These are phyloP conservation scores for Lasioglossum zephyrum DNA, from an alignment of 2,888 invertebrate genomes.

Conservation along the genomic window DNA sequence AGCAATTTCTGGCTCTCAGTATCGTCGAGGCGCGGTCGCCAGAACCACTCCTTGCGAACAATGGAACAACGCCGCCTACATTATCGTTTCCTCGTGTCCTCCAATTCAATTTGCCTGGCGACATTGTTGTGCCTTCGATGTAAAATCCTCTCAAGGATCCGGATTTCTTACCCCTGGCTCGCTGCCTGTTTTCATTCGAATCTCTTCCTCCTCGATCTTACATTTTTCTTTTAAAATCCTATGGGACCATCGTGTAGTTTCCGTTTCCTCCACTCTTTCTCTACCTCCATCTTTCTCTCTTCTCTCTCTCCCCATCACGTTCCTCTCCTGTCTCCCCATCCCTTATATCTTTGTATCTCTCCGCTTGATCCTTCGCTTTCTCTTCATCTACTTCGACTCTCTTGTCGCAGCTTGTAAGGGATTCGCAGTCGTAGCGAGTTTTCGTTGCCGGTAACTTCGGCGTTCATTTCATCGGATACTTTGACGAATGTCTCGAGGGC, in stretches of 20 bases:
- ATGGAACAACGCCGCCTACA: constrained; percentile 39
- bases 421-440: constrained; percentile 5
- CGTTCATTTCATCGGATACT: constrained; percentile 23
- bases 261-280: background rate
- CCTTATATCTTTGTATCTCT: background rate
- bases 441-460: constrained; percentile 13
- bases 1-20: constrained; percentile 29
- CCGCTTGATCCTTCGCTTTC: background rate
- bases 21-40: constrained; percentile 19
- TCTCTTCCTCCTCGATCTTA: constrained; percentile 32
- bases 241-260: constrained; percentile 18
- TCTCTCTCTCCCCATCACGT: background rate
- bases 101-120: constrained; percentile 48
- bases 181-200: constrained; percentile 42
- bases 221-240: constrained; percentile 33
- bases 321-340: too few relatives aligned
- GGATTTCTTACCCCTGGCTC: constrained; percentile 42
- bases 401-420: background rate
- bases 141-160: constrained; percentile 32
- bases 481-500: constrained; percentile 9
- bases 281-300: too few relatives aligned
- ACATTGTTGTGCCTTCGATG: constrained; percentile 42
- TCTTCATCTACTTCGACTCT: background rate
- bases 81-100: constrained; percentile 47
- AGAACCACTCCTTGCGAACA: constrained; percentile 16